Evolutionary conservation across 1,140 invertebrate genomes (phyloP).

Genomic region (Drosophila pallidifrons): DNA sequence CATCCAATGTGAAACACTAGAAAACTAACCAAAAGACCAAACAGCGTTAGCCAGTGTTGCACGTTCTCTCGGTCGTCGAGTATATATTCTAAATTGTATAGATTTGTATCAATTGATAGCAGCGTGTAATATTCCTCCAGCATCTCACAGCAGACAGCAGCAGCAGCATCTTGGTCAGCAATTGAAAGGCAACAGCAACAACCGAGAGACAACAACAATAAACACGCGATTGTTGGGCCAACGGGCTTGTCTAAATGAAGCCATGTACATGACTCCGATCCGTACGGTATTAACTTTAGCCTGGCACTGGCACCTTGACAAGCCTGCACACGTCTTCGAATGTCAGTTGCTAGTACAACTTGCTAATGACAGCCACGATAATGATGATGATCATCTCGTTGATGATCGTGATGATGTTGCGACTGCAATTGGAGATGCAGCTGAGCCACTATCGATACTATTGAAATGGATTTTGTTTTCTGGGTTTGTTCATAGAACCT

Average conservation of each 20-base stretch:
- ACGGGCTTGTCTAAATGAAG: constrained; percentile 64
- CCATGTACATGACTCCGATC: constrained; percentile 27
- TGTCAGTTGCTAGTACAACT: constrained; percentile 57
- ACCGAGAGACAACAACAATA: neutral
- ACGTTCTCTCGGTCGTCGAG: constrained; percentile 55
- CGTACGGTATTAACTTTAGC: constrained; percentile 19
- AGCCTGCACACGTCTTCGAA: constrained; percentile 72
- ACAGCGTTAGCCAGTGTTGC: constrained; percentile 17
- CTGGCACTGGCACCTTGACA: constrained; percentile 62
- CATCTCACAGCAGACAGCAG: constrained; percentile 10
- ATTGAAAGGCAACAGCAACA: constrained; percentile 58
- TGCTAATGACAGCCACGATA: constrained; percentile 12
- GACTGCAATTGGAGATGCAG: neutral
- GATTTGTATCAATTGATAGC: constrained; percentile 81
- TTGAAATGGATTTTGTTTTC: no score
- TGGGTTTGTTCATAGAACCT: no score
- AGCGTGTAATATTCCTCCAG: constrained; percentile 47
- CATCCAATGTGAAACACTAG: constrained; percentile 59
- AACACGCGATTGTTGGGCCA: constrained; percentile 68
- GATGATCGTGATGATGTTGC: constrained; percentile 10
- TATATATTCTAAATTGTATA: constrained; percentile 69
- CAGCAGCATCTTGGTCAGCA: constrained; percentile 62
- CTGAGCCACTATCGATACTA: neutral
- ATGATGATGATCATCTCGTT: neutral
- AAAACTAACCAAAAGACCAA: constrained; percentile 28